These are phyloP conservation scores for Chrysemys picta DNA, from an alignment of 2,113 vertebrate genomes.

Conservation along the genomic window DNA sequence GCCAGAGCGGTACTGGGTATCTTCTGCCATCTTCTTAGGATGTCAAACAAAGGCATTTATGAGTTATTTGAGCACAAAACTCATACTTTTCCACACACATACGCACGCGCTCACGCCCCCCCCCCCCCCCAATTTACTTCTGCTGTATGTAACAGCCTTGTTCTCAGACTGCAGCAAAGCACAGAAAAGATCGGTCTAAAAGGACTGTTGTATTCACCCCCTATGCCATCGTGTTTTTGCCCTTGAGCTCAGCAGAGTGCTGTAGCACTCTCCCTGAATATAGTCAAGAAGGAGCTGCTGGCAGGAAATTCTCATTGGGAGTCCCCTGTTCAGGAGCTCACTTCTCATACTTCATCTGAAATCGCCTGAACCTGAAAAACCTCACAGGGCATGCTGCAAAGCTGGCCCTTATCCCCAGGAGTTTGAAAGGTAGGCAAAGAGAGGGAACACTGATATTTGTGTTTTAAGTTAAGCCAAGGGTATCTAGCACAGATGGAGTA, in stretches of 20 bases:
- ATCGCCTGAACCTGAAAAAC: not conserved
- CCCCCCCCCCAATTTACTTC: not conserved
- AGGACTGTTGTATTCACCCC: not conserved
- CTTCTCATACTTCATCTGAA: not conserved
- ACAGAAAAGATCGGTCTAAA: not conserved
- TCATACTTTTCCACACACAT: not conserved
- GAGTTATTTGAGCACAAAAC: not conserved
- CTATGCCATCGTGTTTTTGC: not conserved
- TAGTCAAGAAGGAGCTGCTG: not conserved
- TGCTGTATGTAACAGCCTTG: not conserved
- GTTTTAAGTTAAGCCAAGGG: constrained; percentile 50
- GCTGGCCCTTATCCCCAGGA: not conserved
- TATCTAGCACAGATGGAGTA: constrained; percentile 39
- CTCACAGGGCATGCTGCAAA: not conserved
- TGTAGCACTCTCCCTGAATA: not conserved
- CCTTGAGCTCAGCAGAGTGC: no score
- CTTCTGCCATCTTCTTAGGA: not conserved
- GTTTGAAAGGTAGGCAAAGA: not conserved
- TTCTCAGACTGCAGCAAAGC: not conserved
- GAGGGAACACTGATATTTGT: constrained; percentile 34
- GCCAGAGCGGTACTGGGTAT: not conserved
- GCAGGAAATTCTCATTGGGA: not conserved
- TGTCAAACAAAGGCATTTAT: not conserved
- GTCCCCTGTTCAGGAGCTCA: not conserved
- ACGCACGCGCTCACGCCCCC: rapidly evolving